Conservation (phyloP, 2,113 vertebrate genomes). For the Meles meles region DNA sequence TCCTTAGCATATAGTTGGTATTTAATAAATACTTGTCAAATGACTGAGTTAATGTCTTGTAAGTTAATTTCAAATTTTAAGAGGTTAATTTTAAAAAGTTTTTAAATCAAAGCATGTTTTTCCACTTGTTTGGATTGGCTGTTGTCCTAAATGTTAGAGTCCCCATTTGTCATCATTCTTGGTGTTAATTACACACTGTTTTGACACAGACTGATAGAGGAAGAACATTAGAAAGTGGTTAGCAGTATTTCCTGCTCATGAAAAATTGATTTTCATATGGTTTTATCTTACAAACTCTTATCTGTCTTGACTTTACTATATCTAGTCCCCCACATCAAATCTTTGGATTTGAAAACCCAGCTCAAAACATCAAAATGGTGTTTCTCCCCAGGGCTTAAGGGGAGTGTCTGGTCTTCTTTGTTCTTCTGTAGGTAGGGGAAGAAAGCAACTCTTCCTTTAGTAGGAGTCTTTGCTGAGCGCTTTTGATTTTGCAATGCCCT, state of each 20-base stretch:
- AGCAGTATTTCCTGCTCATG: background rate
- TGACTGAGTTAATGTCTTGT: background rate
- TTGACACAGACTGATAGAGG: background rate
- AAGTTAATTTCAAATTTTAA: constrained; percentile 5
- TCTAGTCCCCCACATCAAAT: background rate
- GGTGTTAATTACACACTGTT: background rate
- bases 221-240: background rate
- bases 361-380: background rate
- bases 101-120: background rate
- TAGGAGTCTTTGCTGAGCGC: background rate
- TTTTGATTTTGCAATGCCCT: background rate
- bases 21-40: background rate
- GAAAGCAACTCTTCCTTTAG: background rate
- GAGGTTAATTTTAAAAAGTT: background rate
- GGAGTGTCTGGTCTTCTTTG: background rate
- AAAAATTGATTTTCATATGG: background rate
- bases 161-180: background rate
- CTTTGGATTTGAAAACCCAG: background rate
- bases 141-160: background rate
- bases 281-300: background rate
- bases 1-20: background rate
- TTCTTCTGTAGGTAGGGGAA: background rate
- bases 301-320: background rate
- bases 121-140: background rate
- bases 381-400: background rate